Evolutionary conservation across 2,888 invertebrate species (phyloP).

Genomic region (Mesorhabditis spiculigera): DNA sequence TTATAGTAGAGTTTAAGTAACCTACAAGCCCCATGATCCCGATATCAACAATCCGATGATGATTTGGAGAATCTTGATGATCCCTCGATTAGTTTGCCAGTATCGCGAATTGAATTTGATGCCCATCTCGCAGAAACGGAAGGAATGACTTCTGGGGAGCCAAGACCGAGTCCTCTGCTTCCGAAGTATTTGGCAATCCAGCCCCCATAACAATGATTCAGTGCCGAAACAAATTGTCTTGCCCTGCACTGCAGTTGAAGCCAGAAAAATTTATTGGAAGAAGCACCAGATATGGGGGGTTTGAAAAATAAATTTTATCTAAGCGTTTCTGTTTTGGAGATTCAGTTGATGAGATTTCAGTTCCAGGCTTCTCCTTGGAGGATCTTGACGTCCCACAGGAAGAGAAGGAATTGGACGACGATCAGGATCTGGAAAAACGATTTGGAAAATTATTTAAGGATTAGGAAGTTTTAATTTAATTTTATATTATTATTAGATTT

Average conservation of each 20-base stretch:
- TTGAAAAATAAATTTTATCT: no score
- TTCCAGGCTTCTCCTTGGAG: conserved; percentile 51
- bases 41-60: conserved; percentile 47
- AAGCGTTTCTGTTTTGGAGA: no score
- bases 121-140: conserved; percentile 11
- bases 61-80: conserved; percentile 47
- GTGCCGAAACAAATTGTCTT: no score
- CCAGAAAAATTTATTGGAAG: no score
- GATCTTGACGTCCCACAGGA: conserved; percentile 54
- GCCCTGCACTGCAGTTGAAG: no score
- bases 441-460: conserved; percentile 9
- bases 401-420: conserved; percentile 46
- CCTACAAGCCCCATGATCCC: no score
- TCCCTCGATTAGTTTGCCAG: conserved; percentile 42
- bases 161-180: no score
- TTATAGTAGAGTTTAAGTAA: no score
- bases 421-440: conserved; percentile 31
- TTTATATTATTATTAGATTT: conserved; percentile 8
- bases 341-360: conserved; percentile 20
- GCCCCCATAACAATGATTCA: no score
- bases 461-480: conserved; percentile 7
- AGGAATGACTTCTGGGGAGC: no score
- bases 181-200: no score
- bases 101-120: conserved; percentile 42
- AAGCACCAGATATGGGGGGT: no score